These are phyloP conservation scores for Apotomis turbidana DNA, from an alignment of 2,888 invertebrate genomes.

Conservation along the genomic window DNA sequence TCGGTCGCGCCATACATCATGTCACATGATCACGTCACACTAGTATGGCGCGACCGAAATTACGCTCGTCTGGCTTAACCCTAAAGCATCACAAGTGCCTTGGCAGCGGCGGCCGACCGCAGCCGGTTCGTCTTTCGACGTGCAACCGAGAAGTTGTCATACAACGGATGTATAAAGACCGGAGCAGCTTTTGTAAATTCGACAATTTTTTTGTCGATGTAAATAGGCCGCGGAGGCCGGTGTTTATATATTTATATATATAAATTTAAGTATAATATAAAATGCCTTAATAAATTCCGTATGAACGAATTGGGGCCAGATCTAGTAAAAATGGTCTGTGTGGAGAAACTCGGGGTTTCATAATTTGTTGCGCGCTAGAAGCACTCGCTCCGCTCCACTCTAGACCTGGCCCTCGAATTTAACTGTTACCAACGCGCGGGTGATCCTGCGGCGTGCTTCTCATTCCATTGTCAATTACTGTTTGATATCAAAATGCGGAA, in stretches of 20 bases:
- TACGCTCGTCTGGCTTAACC: no score
- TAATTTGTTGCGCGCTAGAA: background rate
- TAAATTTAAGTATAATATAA: constrained; percentile 50
- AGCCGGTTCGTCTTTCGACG: constrained; percentile 1
- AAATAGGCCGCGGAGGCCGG: constrained; percentile 44
- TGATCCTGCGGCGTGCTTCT: constrained; percentile 38
- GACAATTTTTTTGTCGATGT: constrained; percentile 52
- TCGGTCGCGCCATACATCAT: no score
- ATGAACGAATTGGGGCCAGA: constrained; percentile 44
- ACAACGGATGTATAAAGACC: constrained; percentile 4
- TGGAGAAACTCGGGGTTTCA: constrained; percentile 6
- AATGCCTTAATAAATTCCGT: constrained; percentile 69
- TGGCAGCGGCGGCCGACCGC: constrained; percentile 15
- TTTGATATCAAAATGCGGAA: background rate
- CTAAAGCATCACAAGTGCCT: constrained; percentile 22
- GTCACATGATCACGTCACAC: no score
- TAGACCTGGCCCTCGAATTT: constrained; percentile 39
- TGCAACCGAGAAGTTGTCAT: background rate
- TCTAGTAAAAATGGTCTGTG: background rate
- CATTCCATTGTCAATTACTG: constrained; percentile 12
- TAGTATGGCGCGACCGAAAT: no score
- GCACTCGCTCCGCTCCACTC: constrained; percentile 23
- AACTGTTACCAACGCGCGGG: constrained; percentile 56
- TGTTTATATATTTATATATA: constrained; percentile 34
- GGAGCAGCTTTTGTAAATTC: constrained; percentile 48